These are phyloP conservation scores for Burhinus bistriatus DNA, from an alignment of 2,113 vertebrate genomes.

Conservation along the genomic window DNA sequence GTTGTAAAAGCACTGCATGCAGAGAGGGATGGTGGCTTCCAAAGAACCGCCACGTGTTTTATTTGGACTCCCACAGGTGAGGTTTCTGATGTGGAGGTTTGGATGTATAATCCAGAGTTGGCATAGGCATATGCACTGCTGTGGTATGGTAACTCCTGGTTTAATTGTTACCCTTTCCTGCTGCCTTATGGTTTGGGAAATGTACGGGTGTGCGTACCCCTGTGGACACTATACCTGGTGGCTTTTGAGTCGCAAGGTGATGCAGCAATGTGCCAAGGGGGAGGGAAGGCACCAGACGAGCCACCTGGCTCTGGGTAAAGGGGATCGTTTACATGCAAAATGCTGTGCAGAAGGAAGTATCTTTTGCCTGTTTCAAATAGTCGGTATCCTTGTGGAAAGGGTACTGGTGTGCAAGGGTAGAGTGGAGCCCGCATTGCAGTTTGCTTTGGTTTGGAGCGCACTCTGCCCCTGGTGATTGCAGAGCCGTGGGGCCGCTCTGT, in stretches of 20 bases:
- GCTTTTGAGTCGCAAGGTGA: background rate
- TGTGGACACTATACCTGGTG: rapidly evolving
- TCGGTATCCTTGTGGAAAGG: background rate
- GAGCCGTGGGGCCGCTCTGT: background rate
- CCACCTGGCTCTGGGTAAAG: too few species aligned
- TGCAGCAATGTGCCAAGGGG: background rate
- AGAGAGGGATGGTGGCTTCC: background rate
- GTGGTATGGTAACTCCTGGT: background rate
- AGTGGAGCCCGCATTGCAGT: background rate
- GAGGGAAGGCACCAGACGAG: background rate
- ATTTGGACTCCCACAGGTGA: background rate
- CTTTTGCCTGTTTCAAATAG: background rate
- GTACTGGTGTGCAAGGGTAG: background rate
- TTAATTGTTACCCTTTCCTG: background rate
- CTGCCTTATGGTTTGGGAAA: background rate
- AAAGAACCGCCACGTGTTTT: rapidly evolving
- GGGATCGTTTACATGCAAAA: background rate
- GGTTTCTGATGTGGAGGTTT: background rate
- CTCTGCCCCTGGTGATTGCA: background rate
- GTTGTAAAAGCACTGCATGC: background rate
- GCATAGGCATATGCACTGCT: rapidly evolving
- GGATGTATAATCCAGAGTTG: background rate
- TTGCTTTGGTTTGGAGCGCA: background rate
- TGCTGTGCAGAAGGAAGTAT: background rate
- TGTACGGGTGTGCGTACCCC: too few species aligned